Base-by-base conservation (phyloP, 2,888 invertebrate genomes). In the Leucoptera coffeella region DNA sequence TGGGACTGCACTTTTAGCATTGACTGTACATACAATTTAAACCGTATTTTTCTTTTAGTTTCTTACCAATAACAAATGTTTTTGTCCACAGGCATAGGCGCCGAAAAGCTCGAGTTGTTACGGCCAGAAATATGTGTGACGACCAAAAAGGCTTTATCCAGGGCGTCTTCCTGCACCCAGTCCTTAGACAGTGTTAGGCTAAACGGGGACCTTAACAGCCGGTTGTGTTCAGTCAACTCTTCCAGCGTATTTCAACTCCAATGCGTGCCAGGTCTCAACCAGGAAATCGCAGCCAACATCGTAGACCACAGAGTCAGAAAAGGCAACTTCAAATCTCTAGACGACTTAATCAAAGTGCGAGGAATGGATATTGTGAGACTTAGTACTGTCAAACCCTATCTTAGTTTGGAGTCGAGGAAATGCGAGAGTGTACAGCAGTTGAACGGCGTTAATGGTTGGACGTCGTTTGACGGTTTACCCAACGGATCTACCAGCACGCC, bases 191-290 rank as follows among this genome's bases (percentile, higher is more conserved):
- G 81, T 45, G 50, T 81, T 25, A 59, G 76, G 35, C 69, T 76
- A 35, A 57, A 65, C 21, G 59, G 62, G n/a, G 69, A 74, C 42
- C n/a, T n/a, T n/a, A n/a, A n/a, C n/a, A 51, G 59, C 47, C 51
- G 57, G 44, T 46, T 77, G 25, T 69, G 82, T 25, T 81, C 85
- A 32, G 57, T 85, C 13, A 89, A 89, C 56, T 75, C 75, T 13
- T 82, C 83, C n/a, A 84, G 77, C 46, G 80, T 87, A 28, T 87
- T 87, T 58, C 83, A 85, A 45, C 57, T 89, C 26, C 87, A 87
- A 72, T 77, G 78, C 39, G 75, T 88, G 12, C 78, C 80, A 26
- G 85, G 85, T 11, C 58, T 81, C 28, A 78, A 78, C 39, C 80
- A 81, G 57, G 82, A 82, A 43, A 61, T 87, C 45, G 88, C 87